Evolutionary conservation across 2,888 invertebrate species (phyloP).

Genomic region (Brachyopa scutellaris): DNA sequence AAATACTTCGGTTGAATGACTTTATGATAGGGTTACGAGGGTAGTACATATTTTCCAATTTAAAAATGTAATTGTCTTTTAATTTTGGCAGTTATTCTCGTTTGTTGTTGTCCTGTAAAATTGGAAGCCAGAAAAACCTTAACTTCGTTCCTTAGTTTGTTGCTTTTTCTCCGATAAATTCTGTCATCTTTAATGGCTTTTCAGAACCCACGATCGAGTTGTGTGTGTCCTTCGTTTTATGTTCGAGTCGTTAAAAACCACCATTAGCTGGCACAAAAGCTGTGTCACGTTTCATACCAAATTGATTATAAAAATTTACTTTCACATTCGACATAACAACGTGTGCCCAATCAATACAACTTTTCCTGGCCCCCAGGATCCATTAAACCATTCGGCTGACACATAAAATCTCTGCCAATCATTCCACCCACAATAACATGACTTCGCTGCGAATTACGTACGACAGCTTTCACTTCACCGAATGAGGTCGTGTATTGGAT

Average conservation of each 20-base stretch:
- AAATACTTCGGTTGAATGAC: no score
- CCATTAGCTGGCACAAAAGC: neutral
- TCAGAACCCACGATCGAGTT: no score
- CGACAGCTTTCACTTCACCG: neutral
- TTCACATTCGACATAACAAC: neutral
- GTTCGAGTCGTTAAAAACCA: neutral
- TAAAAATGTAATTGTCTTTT: no score
- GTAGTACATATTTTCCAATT: no score
- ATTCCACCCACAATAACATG: slow-evolving; percentile 1
- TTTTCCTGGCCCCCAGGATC: neutral
- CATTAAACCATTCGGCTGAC: neutral
- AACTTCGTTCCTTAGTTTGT: no score
- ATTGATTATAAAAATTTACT: neutral
- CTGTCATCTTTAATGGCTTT: no score
- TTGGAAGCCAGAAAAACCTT: no score
- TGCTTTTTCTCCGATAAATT: no score
- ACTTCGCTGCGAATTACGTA: neutral
- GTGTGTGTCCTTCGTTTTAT: no score
- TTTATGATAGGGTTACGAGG: no score
- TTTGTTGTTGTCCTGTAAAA: no score
- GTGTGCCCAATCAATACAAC: neutral
- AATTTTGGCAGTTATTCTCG: no score
- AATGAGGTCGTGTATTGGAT: slow-evolving; percentile 7
- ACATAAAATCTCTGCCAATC: slow-evolving; percentile 17
- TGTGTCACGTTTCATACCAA: neutral